Percentiles rank a stretch among this genome's conserved stretches.
These are phyloP conservation scores for Diaperis boleti DNA, from an alignment of 2,888 invertebrate genomes.

Conservation along the genomic window DNA sequence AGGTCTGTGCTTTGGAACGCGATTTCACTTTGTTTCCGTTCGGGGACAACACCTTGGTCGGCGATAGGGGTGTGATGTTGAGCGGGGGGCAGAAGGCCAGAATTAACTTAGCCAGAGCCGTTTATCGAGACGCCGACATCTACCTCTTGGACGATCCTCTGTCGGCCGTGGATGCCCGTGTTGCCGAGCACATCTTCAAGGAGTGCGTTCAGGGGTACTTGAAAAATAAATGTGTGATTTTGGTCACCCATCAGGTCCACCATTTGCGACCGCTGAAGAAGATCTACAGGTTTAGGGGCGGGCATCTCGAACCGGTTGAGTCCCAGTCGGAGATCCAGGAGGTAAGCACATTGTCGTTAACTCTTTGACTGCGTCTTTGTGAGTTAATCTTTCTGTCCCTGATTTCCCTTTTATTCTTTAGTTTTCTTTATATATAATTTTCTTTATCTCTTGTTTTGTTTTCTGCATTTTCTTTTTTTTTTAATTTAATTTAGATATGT, in stretches of 20 bases:
- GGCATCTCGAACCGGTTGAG: not conserved
- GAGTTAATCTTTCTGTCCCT: no score
- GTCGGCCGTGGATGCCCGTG: slow-evolving; percentile 81
- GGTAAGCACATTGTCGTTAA: no score
- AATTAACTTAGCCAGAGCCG: slow-evolving; percentile 79
- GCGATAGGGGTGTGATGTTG: slow-evolving; percentile 81
- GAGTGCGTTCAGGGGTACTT: slow-evolving; percentile 74
- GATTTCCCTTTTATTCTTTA: no score
- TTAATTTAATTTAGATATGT: no score
- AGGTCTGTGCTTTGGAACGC: slow-evolving; percentile 72
- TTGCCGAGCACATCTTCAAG: slow-evolving; percentile 77
- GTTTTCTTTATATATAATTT: no score
- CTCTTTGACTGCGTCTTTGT: no score
- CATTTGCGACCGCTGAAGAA: slow-evolving; percentile 56
- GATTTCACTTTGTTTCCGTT: slow-evolving; percentile 80
- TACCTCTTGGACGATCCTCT: slow-evolving; percentile 84
- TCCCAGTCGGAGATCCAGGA: not conserved
- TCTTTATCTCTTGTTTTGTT: no score
- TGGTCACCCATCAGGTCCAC: slow-evolving; percentile 78
- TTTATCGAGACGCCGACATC: slow-evolving; percentile 80
- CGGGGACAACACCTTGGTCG: slow-evolving; percentile 81
- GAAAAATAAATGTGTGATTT: slow-evolving; percentile 70
- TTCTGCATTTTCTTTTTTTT: no score
- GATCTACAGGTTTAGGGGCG: slow-evolving; percentile 66
- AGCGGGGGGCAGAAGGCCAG: slow-evolving; percentile 86